Evolutionary conservation across 2,888 invertebrate genomes (phyloP), one percentile per base, ranked within the genome.

Genomic region (Hipparchia semele): DNA sequence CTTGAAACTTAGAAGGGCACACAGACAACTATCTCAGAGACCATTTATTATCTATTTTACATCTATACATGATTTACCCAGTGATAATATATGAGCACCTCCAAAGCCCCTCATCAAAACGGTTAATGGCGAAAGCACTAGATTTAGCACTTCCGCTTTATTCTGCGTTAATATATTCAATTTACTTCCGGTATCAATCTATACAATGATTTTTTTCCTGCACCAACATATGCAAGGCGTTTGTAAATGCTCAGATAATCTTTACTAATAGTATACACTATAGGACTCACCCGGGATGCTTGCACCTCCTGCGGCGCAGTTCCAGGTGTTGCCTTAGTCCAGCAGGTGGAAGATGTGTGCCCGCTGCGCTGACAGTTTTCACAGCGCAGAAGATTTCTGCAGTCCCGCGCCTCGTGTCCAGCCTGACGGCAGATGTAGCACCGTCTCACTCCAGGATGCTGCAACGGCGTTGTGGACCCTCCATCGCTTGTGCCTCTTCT

Each of bases 371-470:
- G 74, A 65, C 77, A 77, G 49, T 3, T 45, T 8, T 76, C 75
- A 71, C 79, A 80, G 56, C 68, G 71, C 58, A 59, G 71, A 9
- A 9, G 70, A 0, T 2, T 39, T 13, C 61, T 59, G 70, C 77
- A 78, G 65, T 75, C 74, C 49, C 71, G 64, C 1, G 77, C 75
- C 46, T 76, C 75, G 53, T 80, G 78, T 1, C 78, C 79, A 4
- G 62, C 46, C 8, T 65, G 23, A 0, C 78, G 74, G 56, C 79
- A 79, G 1, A 12, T 58, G 75, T 74, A 80, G 73, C 79, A 79
- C 3, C 39, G 54, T 68, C 71, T 78, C 39, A 72, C 9, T 23
- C 10, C 61, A 39, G 13, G 67, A 0, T 54, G 46, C 23, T 65
- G 60, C 0, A 65, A 46, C 54, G 53, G 33, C 46, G 45, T 60